phyloP scores from a whole-genome alignment of 2,888 invertebrate genomes.

The Anaspis maculata region DNA sequence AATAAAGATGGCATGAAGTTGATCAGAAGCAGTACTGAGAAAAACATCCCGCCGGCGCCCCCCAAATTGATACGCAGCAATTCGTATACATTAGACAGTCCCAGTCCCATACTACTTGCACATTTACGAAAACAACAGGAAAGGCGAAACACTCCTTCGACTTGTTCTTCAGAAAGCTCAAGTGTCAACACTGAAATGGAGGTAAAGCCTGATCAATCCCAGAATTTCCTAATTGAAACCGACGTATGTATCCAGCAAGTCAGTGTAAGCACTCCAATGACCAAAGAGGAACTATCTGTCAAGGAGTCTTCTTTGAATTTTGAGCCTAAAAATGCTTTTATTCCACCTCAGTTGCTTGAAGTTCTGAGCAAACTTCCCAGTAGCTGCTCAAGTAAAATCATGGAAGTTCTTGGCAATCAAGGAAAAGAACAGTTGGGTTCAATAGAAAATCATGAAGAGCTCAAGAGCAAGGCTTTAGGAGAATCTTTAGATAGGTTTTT shows the following conservation, averaged over 20 bases:
- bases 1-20: constrained; percentile 22
- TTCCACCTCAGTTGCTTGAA: constrained; percentile 19
- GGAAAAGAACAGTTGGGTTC: constrained; percentile 23
- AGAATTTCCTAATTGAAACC: constrained; percentile 22
- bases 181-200: constrained; percentile 10
- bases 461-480: too few relatives aligned
- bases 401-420: constrained; percentile 28
- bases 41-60: constrained; percentile 7
- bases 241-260: constrained; percentile 30
- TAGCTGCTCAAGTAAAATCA: constrained; percentile 20
- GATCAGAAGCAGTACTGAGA: constrained; percentile 10
- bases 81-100: constrained; percentile 70
- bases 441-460: constrained; percentile 13
- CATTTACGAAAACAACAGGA: constrained; percentile 45
- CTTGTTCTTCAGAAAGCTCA: neutral
- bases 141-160: constrained; percentile 5
- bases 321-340: neutral
- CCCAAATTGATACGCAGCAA: constrained; percentile 57
- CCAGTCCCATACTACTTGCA: constrained; percentile 66
- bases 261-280: constrained; percentile 19
- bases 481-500: too few relatives aligned
- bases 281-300: neutral
- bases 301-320: neutral
- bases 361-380: constrained; percentile 22
- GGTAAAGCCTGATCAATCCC: constrained; percentile 1